Evolutionary conservation across 2,797 vertebrate species (phyloP).

Genomic region (Cryptoprocta ferox): DNA sequence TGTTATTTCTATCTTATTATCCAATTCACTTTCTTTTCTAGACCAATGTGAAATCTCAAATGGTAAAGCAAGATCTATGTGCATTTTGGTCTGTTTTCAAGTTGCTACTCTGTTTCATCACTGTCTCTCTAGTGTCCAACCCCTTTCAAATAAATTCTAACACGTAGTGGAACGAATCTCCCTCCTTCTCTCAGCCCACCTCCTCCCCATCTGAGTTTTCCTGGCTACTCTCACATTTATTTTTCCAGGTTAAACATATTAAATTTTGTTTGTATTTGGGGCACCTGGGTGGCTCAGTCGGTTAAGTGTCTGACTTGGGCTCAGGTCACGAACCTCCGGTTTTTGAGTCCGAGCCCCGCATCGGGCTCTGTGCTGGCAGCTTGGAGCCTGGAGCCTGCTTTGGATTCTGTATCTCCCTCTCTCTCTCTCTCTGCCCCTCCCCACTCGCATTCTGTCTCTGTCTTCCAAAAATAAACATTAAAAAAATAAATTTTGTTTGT

Average conservation of each 20-base stretch:
- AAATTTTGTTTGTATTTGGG: background rate
- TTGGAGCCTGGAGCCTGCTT: too few species aligned
- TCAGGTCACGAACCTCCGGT: too few species aligned
- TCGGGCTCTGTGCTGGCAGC: too few species aligned
- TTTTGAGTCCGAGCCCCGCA: rapidly evolving
- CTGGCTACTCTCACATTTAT: background rate
- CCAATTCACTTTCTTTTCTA: background rate
- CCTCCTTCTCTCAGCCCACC: background rate
- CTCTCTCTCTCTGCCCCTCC: too few species aligned
- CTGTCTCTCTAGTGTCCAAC: background rate
- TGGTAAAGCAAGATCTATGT: background rate
- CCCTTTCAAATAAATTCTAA: background rate
- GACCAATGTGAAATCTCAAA: background rate
- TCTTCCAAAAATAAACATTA: too few species aligned
- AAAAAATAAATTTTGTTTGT: background rate
- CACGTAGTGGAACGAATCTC: background rate
- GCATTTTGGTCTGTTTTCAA: background rate
- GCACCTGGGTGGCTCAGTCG: too few species aligned
- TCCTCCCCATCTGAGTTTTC: background rate
- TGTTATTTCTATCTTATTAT: background rate
- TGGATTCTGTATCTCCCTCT: too few species aligned
- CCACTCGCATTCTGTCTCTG: too few species aligned
- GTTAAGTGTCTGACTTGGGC: too few species aligned
- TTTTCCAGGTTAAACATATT: background rate
- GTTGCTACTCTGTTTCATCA: background rate